Conservation (phyloP, 2,797 vertebrate species). For the Cynodonichthys magdalenae region DNA sequence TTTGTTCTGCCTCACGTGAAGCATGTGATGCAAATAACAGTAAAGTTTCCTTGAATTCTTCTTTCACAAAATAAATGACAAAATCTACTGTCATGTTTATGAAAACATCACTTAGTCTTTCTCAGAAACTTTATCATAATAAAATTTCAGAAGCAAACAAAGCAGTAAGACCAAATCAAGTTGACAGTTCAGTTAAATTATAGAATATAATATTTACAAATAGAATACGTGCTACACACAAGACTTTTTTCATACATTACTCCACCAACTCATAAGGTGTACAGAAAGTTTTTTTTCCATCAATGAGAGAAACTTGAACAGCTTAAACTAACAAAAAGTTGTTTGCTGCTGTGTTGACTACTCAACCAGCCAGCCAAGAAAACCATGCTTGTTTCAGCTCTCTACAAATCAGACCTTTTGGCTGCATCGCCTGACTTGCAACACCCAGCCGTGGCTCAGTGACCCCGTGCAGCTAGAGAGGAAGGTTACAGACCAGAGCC, state of each 20-base stretch:
- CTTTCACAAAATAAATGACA: too few relatives aligned
- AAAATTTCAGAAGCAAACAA: background rate
- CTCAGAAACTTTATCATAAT: background rate
- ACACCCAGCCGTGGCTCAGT: constrained; percentile 44
- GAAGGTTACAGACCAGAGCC: constrained; percentile 50
- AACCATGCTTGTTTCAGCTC: constrained; percentile 28
- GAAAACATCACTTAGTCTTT: too few relatives aligned
- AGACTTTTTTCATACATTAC: background rate
- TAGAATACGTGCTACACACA: background rate
- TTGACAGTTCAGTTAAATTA: background rate
- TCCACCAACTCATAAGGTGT: background rate
- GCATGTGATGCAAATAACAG: too few relatives aligned
- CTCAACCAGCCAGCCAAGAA: constrained; percentile 37
- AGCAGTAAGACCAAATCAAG: background rate
- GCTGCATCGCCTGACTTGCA: constrained; percentile 44
- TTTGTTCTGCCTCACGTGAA: too few relatives aligned
- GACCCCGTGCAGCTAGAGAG: constrained; percentile 48
- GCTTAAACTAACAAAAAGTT: constrained; percentile 19
- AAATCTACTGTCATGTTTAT: too few relatives aligned
- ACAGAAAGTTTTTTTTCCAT: background rate
- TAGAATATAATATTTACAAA: background rate
- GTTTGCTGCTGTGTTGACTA: constrained; percentile 27
- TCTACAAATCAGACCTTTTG: constrained; percentile 36
- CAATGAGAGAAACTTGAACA: constrained; percentile 5
- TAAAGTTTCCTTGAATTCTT: too few relatives aligned